Evolutionary conservation across 2,888 invertebrate species (phyloP), one percentile per base, ranked within the genome.

Genomic region (Muscina levida): DNA sequence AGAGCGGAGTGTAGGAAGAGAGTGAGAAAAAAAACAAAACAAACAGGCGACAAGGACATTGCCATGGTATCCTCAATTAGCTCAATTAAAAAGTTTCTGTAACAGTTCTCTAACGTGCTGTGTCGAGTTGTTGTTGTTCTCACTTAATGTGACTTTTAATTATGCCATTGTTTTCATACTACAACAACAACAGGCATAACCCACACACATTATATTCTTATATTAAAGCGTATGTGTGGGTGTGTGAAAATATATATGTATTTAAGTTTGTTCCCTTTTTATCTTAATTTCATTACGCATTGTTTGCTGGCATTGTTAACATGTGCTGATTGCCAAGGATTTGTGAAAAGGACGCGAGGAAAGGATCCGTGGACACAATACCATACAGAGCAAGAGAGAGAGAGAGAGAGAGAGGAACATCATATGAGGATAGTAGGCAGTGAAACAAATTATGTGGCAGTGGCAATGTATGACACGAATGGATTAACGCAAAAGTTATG

Each of bases 271-370:
- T 10, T 53, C 13, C 53, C 5, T 53, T 57, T 42, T 66, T 39
- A 56, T 72, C 31, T 59, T 72, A 72, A 72, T 77, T 72, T 72
- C 67, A 67, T 53, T 24, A 72, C 8, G 51, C 51, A 31, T 72
- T 75, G 53, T 75, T 72, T 76, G 42, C 44, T 56, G 31, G 71
- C 71, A 74, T 67, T 79, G 71, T 75, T 71, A 72, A 79, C 79
- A 75, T 75, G 71, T 74, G 44, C 48, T 51, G 53, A 67, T 79
- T 74, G 62, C 62, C 62, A 24, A 44, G 13, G 17, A 8, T 1
- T 22, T 31, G 8, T 31, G 31, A 31, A 8, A 3, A 8, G 31
- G 31, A 31, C 11, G 24, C 13, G 19, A 8, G 22, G 11, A 68
- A 13, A 8, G 22, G 11, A 68, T 19, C n/a, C n/a, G n/a, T 6